Percentiles rank a stretch among this genome's conserved stretches.
Evolutionary conservation across 1,140 invertebrate species (phyloP).

Genomic region (Phthorimaea operculella): DNA sequence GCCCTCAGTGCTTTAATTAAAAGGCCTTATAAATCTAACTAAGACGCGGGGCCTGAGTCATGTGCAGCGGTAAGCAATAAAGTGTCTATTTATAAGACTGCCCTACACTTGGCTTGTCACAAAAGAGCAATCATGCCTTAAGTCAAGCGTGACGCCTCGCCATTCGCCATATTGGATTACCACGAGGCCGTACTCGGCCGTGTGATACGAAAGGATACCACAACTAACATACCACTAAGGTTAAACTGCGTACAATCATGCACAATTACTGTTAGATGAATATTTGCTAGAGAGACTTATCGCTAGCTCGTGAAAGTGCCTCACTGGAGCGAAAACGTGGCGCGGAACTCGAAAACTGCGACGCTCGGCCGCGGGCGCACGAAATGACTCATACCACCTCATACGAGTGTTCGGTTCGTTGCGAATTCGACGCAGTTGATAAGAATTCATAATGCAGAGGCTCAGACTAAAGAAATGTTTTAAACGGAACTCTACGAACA

Average conservation of each 20-base stretch:
- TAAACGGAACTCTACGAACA: not conserved
- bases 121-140: slow-evolving; percentile 34
- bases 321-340: not conserved
- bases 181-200: slow-evolving; percentile 47
- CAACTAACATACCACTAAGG: slow-evolving; percentile 21
- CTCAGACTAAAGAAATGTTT: too few species aligned
- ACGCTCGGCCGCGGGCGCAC: not conserved
- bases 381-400: not conserved
- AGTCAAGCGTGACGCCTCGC: slow-evolving; percentile 46
- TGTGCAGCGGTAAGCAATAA: not conserved
- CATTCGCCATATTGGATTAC: slow-evolving; percentile 59
- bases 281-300: not conserved
- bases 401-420: not conserved
- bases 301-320: slow-evolving; percentile 1
- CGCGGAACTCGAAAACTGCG: not conserved
- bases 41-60: not conserved
- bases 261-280: slow-evolving; percentile 17
- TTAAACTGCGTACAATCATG: slow-evolving; percentile 37
- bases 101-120: slow-evolving; percentile 16
- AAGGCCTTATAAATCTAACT: not conserved
- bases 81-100: slow-evolving; percentile 13
- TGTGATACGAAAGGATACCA: slow-evolving; percentile 52
- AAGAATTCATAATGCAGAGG: not conserved
- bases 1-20: not conserved
- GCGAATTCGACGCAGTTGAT: not conserved